phyloP scores from a whole-genome alignment of 2,888 invertebrate species.

The Sclerodermus sp. region DNA sequence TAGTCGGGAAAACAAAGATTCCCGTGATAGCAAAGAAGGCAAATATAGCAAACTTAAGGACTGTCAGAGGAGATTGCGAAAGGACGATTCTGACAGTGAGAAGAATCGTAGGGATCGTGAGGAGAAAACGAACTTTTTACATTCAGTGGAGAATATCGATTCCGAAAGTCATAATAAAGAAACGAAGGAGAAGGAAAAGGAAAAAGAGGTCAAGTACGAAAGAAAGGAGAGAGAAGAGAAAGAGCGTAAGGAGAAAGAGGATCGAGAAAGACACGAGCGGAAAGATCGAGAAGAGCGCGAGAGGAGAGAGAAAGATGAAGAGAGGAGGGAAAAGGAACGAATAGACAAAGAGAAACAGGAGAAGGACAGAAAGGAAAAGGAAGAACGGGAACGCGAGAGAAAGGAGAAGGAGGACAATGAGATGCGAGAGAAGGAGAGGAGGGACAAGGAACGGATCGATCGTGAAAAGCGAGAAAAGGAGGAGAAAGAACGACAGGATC shows the following conservation, averaged over 20 bases:
- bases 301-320: constrained; percentile 47
- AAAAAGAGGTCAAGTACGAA: constrained; percentile 37
- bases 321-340: constrained; percentile 29
- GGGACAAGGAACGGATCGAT: constrained; percentile 37
- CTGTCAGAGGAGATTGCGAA: constrained; percentile 44
- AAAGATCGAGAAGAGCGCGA: constrained; percentile 46
- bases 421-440: constrained; percentile 24
- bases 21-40: constrained; percentile 44
- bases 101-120: constrained; percentile 37
- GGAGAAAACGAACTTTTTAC: too few species aligned
- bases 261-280: constrained; percentile 38
- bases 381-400: constrained; percentile 47
- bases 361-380: constrained; percentile 49
- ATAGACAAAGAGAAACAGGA: constrained; percentile 34
- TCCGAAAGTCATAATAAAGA: constrained; percentile 36
- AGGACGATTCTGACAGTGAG: constrained; percentile 41
- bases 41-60: constrained; percentile 53
- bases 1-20: constrained; percentile 48
- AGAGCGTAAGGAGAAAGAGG: constrained; percentile 42
- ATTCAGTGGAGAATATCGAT: constrained; percentile 15
- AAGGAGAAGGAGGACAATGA: constrained; percentile 43
- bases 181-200: constrained; percentile 37
- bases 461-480: constrained; percentile 43
- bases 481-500: constrained; percentile 39
- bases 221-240: constrained; percentile 38